phyloP scores from a whole-genome alignment of 2,888 invertebrate species.

The Sphaeridia pumilis region DNA sequence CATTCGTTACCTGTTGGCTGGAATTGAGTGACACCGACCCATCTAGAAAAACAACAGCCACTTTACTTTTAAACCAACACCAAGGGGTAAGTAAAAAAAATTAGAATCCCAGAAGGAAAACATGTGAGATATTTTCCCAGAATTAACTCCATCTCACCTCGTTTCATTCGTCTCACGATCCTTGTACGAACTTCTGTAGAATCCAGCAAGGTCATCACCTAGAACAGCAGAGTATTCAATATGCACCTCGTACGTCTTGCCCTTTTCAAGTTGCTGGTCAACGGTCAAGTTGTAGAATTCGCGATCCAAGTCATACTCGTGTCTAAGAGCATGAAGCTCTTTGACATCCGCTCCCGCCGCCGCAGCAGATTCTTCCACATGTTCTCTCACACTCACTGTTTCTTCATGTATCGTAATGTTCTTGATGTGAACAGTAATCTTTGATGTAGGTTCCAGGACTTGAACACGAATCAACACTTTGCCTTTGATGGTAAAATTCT shows the following conservation, averaged over 20 bases:
- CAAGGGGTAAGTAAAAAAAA: too few species aligned
- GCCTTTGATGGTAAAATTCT: not conserved
- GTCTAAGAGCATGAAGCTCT: not conserved
- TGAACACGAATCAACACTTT: not conserved
- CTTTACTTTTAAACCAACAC: too few species aligned
- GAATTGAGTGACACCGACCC: slow-evolving; percentile 67
- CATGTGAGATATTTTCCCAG: too few species aligned
- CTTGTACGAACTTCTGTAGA: not conserved
- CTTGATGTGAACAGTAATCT: not conserved
- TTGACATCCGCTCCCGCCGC: not conserved
- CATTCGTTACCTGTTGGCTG: slow-evolving; percentile 52
- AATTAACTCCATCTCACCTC: not conserved
- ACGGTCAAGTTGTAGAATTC: not conserved
- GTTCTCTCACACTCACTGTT: not conserved
- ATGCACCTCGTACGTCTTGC: not conserved
- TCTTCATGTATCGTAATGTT: not conserved
- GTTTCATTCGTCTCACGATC: not conserved
- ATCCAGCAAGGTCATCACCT: not conserved
- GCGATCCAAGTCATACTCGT: not conserved
- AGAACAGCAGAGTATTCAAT: not conserved
- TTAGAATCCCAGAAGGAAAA: too few species aligned
- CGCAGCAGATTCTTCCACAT: not conserved
- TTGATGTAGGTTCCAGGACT: not conserved
- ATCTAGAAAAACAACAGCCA: slow-evolving; percentile 49
- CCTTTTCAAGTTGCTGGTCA: not conserved